Evolutionary conservation across 1,140 invertebrate species (phyloP).

Genomic region (Ceratosolen solmsi): DNA sequence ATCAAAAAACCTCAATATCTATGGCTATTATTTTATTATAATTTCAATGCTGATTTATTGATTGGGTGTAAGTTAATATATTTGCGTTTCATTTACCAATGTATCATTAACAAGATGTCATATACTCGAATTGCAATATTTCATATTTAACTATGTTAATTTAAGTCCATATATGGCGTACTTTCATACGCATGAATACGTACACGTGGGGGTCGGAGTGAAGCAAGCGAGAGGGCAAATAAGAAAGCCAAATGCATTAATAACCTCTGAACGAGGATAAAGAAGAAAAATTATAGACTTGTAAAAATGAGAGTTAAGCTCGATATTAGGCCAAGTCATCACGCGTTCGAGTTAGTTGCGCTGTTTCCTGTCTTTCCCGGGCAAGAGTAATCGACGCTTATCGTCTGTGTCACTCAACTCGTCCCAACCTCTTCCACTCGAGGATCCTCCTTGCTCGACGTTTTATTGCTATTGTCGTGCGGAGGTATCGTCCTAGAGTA

Average conservation of each 20-base stretch:
- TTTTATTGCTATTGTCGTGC: slow-evolving; percentile 10
- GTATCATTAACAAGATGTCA: too few relatives aligned
- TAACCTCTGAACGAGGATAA: too few relatives aligned
- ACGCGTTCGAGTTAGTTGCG: neutral
- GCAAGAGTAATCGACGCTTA: slow-evolving; percentile 31
- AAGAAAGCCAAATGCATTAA: neutral
- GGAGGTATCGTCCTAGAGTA: neutral
- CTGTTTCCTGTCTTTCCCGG: neutral
- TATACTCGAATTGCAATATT: too few relatives aligned
- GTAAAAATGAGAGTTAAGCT: slow-evolving; percentile 31
- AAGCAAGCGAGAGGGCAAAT: neutral
- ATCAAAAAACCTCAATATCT: too few relatives aligned
- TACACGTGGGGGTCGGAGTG: neutral
- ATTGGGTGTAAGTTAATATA: too few relatives aligned
- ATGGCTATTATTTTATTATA: too few relatives aligned
- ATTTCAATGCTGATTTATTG: too few relatives aligned
- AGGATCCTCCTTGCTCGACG: neutral
- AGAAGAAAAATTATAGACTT: neutral
- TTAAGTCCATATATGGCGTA: too few relatives aligned
- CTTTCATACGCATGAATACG: too few relatives aligned
- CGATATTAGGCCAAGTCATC: slow-evolving; percentile 29
- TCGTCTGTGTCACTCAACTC: slow-evolving; percentile 31
- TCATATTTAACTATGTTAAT: too few relatives aligned
- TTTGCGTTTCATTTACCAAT: too few relatives aligned
- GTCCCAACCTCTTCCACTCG: neutral